These are phyloP conservation scores for Drosophila diplacantha DNA, from an alignment of 2,888 invertebrate genomes.

Conservation along the genomic window DNA sequence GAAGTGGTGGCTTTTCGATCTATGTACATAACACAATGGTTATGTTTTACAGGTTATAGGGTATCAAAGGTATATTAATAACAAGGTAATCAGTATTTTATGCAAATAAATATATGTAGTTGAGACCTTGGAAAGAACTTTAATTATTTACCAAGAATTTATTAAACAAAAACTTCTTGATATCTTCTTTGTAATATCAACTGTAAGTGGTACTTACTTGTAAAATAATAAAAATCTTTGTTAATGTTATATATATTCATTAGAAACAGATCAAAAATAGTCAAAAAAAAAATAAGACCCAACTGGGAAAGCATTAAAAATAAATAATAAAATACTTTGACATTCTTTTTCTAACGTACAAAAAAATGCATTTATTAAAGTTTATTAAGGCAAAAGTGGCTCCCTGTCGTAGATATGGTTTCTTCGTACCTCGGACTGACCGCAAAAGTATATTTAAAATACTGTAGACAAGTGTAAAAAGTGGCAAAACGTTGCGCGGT, in stretches of 20 bases:
- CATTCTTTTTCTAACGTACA: not conserved
- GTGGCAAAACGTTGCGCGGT: constrained; percentile 60
- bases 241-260: not conserved
- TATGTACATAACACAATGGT: constrained; percentile 6
- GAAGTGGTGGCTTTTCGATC: constrained; percentile 7
- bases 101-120: not conserved
- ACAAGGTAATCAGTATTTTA: not conserved
- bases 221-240: not conserved
- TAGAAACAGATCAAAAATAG: not conserved
- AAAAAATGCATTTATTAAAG: not conserved
- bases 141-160: not conserved
- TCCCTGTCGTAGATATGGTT: constrained; percentile 10
- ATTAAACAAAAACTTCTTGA: not conserved
- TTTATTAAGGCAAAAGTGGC: not conserved
- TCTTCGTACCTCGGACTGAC: constrained; percentile 10
- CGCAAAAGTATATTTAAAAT: constrained; percentile 52
- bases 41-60: constrained; percentile 4
- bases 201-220: not conserved
- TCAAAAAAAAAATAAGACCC: rapidly evolving
- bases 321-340: not conserved
- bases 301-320: not conserved
- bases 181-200: not conserved
- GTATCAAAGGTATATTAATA: not conserved
- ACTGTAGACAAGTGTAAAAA: constrained; percentile 44
- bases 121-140: rapidly evolving